These are phyloP conservation scores for Ramphastos sulfuratus DNA, from an alignment of 2,113 vertebrate genomes.

Conservation along the genomic window DNA sequence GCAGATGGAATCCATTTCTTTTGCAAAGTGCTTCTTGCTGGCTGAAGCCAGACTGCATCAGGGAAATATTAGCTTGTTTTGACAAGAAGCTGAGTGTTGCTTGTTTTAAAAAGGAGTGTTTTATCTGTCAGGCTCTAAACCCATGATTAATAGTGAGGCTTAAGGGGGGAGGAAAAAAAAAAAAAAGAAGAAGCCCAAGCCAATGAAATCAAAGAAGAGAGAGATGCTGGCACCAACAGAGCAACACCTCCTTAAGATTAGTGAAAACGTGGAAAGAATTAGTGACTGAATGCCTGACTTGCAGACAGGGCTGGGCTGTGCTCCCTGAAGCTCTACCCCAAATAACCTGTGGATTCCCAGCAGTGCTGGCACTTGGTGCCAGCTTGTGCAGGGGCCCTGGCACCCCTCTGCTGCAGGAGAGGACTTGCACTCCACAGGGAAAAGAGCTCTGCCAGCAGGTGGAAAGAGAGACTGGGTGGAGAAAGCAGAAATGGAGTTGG, in stretches of 20 bases:
- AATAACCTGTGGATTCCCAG: background rate
- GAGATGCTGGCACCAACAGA: background rate
- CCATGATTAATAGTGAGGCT: background rate
- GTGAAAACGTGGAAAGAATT: conserved; percentile 6
- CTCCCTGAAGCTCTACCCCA: background rate
- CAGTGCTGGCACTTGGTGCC: background rate
- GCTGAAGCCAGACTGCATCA: conserved; percentile 22
- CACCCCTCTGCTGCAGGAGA: background rate
- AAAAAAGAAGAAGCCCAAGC: background rate
- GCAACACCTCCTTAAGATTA: background rate
- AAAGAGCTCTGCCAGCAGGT: background rate
- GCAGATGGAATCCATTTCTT: conserved; percentile 36
- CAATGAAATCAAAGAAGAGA: conserved; percentile 10
- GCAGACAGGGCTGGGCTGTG: background rate
- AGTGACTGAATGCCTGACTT: background rate
- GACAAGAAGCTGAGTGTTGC: conserved; percentile 29
- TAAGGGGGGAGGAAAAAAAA: background rate
- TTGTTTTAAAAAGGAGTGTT: conserved; percentile 32
- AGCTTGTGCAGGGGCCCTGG: background rate
- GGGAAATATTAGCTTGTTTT: conserved; percentile 40
- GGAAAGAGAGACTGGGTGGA: background rate
- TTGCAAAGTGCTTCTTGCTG: conserved; percentile 1
- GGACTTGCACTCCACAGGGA: too few species aligned
- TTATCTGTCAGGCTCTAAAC: conserved; percentile 28
- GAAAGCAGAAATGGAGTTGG: background rate